Conservation (phyloP, 2,888 invertebrate species). For the Perizoma flavofasciatum region DNA sequence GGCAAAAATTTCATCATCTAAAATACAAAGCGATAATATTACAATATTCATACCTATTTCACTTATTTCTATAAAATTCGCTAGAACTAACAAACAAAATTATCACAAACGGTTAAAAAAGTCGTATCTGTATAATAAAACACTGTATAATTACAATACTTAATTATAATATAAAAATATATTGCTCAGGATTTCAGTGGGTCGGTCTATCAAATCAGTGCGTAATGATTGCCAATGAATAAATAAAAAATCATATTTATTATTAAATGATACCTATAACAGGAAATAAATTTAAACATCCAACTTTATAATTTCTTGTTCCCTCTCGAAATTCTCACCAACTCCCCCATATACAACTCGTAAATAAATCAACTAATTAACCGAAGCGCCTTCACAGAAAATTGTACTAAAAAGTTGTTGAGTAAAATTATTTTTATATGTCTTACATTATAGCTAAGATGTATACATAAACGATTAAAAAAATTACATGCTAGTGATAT, state of each 20-base stretch:
- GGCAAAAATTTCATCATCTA: constrained; percentile 73
- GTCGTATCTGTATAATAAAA: constrained; percentile 73
- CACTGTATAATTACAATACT: constrained; percentile 75
- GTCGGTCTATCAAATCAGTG: constrained; percentile 79
- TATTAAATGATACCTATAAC: constrained; percentile 37
- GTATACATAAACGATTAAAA: constrained; percentile 80
- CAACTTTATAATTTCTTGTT: constrained; percentile 42
- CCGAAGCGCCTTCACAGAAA: constrained; percentile 34
- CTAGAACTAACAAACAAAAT: constrained; percentile 66
- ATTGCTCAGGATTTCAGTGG: constrained; percentile 81
- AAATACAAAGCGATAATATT: constrained; percentile 72
- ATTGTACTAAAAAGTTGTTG: constrained; percentile 39
- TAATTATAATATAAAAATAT: constrained; percentile 82
- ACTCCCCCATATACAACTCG: constrained; percentile 32
- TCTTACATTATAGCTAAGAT: constrained; percentile 61
- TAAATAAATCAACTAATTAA: constrained; percentile 34
- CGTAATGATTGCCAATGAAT: constrained; percentile 57
- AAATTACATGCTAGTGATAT: constrained; percentile 74
- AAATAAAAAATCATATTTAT: constrained; percentile 39
- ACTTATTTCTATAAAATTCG: constrained; percentile 61
- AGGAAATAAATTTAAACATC: constrained; percentile 37
- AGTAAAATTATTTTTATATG: constrained; percentile 63
- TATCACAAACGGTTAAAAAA: constrained; percentile 74
- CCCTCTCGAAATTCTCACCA: constrained; percentile 39
- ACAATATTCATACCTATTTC: constrained; percentile 66